Conservation (phyloP, 2,113 vertebrate genomes). For the Lampris incognitus region DNA sequence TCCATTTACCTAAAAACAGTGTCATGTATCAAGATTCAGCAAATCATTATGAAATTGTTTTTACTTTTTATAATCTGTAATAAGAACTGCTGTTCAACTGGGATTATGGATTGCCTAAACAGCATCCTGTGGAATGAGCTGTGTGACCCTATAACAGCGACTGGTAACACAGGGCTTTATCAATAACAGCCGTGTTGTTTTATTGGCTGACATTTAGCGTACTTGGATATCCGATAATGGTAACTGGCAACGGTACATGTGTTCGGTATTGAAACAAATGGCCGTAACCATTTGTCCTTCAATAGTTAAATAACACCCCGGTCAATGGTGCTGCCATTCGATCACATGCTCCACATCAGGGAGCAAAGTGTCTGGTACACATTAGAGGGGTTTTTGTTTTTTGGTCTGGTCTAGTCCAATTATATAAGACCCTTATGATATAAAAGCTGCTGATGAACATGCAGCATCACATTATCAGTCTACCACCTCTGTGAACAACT, state of each 20-base stretch:
- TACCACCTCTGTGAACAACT: neutral
- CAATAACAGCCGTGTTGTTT: slow-evolving; percentile 43
- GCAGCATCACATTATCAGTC: slow-evolving; percentile 2
- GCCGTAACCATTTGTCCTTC: neutral
- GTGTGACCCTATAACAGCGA: slow-evolving; percentile 25
- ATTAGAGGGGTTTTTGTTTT: neutral
- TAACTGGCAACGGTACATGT: slow-evolving; percentile 18
- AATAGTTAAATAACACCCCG: neutral
- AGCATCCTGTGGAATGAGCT: slow-evolving; percentile 27
- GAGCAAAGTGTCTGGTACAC: neutral
- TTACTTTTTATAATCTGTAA: neutral
- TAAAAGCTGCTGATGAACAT: slow-evolving; percentile 12
- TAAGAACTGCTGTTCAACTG: slow-evolving; percentile 34
- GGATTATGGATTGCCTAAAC: slow-evolving; percentile 51
- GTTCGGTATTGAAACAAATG: slow-evolving; percentile 9
- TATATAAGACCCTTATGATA: slow-evolving; percentile 5
- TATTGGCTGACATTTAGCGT: neutral
- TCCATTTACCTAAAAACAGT: slow-evolving; percentile 16
- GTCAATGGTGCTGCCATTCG: neutral
- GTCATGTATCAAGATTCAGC: slow-evolving; percentile 20
- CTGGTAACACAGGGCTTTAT: slow-evolving; percentile 31
- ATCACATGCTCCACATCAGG: too few species aligned
- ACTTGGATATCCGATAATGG: slow-evolving; percentile 8
- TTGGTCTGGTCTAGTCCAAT: slow-evolving; percentile 4
- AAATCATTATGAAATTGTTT: slow-evolving; percentile 36